Base-by-base conservation (phyloP, 1,140 invertebrate genomes). In the Macrocentrus cingulum region DNA sequence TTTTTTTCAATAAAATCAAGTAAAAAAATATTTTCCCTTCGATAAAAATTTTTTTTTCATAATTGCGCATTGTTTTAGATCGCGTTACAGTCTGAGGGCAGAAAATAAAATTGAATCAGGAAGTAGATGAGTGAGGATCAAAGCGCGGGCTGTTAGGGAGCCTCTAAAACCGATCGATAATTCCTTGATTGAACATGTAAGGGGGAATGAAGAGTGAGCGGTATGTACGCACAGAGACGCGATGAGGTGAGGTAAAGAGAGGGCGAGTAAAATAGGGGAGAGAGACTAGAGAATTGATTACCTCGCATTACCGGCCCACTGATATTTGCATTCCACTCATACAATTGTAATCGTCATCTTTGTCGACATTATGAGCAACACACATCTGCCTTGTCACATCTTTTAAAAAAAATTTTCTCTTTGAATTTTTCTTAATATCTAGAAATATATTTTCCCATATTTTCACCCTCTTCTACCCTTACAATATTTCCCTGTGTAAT, bases 241-340 rank as follows among this genome's bases (percentile, higher is more conserved):
- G 29, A 13, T 36, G 11, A 22, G 5, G 37, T 15, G 23, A 34
- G 54, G 37, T 53, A 59, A 62, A 65, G 61, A 66, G 64, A 68
- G 32, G 36, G 22, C n/a, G 22, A 39, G 48, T 5, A 34, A 37
- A 46, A 72, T 69, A 67, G 72, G 32, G 45, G 34, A 56, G 54
- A 56, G 45, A n/a, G n/a, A n/a, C n/a, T 46, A 56, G 56, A 50
- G 61, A 62, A 62, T 62, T 62, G 61, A 62, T 62, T 56, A 75
- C 71, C 72, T 69, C 69, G 66, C 72, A 76, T 79, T 79, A 76
- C 69, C 71, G 65, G 56, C 69, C 69, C 66, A 70, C 64, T 67
- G 70, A 75, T 77, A 73, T 79, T 79, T 77, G 76, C 75, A 72
- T 74, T 79, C 64, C 72, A 73, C 74, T 77, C 67, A 67, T 71